Evolutionary conservation across 2,113 vertebrate species (phyloP), one percentile per base, ranked within the genome.

Genomic region (Catharus minimus): DNA sequence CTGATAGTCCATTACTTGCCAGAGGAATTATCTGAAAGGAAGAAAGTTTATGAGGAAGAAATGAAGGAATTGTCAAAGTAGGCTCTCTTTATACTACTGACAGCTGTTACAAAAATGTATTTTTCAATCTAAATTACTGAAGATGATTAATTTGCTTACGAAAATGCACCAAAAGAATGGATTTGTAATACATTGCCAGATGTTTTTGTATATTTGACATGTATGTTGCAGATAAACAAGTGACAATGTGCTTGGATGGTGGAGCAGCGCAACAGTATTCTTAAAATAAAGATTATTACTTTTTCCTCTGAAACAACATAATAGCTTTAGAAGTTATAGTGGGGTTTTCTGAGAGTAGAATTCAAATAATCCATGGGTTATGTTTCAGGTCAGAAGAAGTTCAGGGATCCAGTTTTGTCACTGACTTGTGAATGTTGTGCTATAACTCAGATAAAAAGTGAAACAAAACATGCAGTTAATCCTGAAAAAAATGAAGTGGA

Each of bases 51-150:
- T 39, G 98, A 99, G 83, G 99, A 99, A 94, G 99, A 99, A 97
- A 98, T 99, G 97, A 98, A 97, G 71, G 98, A 99, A 94, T 97
- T 99, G 30, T 98, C 98, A 67, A 98, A 99, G 99, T 99, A 85
- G 97, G 98, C 81, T 41, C 14, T 62, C 46, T 52, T 88, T 49
- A 33, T 76, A 44, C 15, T 89, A 11, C 27, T 88, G 60, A 72
- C 71, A n/a, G 72, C 64, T 93, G 11, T 38, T 91, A 61, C 1
- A 89, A 27, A 88, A 74, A 73, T 65, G 33, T 83, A 11, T 72
- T 93, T 93, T 82, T 86, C 46, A 65, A 6, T 89, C 50, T 73
- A 55, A 76, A 86, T 83, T 85, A 62, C 62, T 78, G 67, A 78
- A 72, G 38, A 77, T 85, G 20, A 33, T 74, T 88, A 2, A 27